Evolutionary conservation across 2,797 vertebrate genomes (phyloP).

Genomic region (Muscicapa striata): DNA sequence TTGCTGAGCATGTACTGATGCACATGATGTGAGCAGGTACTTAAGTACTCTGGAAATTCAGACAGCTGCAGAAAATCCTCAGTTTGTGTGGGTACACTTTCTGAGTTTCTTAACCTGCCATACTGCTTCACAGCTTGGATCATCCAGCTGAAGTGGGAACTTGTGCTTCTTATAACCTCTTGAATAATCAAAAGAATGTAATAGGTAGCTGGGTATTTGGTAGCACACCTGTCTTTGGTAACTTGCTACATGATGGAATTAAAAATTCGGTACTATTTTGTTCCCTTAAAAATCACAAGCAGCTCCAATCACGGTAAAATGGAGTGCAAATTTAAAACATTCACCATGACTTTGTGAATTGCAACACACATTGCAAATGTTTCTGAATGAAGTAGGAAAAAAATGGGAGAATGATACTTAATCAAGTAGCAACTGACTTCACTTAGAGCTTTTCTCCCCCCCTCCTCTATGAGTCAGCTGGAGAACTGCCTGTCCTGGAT

Average conservation of each 20-base stretch:
- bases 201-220: not conserved
- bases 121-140: not conserved
- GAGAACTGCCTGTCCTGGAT: not conserved
- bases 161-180: not conserved
- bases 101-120: not conserved
- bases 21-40: rapidly evolving
- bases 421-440: not conserved
- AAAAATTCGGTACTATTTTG: not conserved
- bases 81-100: not conserved
- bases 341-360: not conserved
- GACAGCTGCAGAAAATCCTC: not conserved
- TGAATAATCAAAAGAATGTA: not conserved
- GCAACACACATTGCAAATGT: not conserved
- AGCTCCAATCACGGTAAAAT: not conserved
- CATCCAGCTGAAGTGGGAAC: not conserved
- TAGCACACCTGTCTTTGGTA: not conserved
- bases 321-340: not conserved
- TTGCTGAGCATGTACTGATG: not conserved
- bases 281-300: not conserved
- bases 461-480: not conserved
- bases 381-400: not conserved
- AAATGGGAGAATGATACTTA: not conserved
- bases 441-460: not conserved
- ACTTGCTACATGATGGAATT: not conserved
- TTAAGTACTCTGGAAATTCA: not conserved